Evolutionary conservation across 2,797 vertebrate species (phyloP), one percentile per base, ranked within the genome.

Genomic region (Pogoniulus pusillus): DNA sequence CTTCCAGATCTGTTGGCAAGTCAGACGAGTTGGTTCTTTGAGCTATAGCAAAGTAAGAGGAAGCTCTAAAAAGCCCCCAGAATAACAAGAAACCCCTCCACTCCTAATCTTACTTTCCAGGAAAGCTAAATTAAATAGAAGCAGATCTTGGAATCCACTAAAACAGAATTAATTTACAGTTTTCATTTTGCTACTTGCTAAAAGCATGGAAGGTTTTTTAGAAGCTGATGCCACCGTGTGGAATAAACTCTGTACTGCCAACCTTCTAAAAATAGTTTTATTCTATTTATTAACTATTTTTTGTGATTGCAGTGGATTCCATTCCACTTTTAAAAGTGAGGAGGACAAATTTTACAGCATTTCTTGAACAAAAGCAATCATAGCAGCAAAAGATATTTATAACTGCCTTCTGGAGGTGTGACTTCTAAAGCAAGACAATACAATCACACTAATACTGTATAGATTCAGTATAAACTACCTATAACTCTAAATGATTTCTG

Each of bases 161-260:
- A 87, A 82, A 72, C 22, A 32, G 10, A 62, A 39, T 37, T 24
- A 20, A 60, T 24, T 77, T 15, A 1, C 19, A 5, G 4, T 64
- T 76, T n/a, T 57, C 4, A 0, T 41, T 24, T 69, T 60, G n/a
- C 59, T 59, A 4, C 55, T 85, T 55, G 37, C 32, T 23, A 35
- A 91, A 57, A 57, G 16, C 16, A 1, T 29, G 35, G 23, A 5
- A 41, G 10, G 29, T 45, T 34, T 93, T 89, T 89, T 75, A 27
- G 90, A 86, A 82, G 63, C 29, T 94, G 78, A 71, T 90, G 94
- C 94, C 96, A 92, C 92, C 94, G 2, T 18, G 95, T 93, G 96
- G 94, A 72, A 27, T 39, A 62, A 86, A 16, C 29, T 23, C 15
- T 29, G 39, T 65, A 91, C 63, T 94, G 75, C 77, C 63, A 24